These are phyloP conservation scores for Dasyprocta punctata DNA, from an alignment of 2,113 vertebrate species.

Conservation along the genomic window DNA sequence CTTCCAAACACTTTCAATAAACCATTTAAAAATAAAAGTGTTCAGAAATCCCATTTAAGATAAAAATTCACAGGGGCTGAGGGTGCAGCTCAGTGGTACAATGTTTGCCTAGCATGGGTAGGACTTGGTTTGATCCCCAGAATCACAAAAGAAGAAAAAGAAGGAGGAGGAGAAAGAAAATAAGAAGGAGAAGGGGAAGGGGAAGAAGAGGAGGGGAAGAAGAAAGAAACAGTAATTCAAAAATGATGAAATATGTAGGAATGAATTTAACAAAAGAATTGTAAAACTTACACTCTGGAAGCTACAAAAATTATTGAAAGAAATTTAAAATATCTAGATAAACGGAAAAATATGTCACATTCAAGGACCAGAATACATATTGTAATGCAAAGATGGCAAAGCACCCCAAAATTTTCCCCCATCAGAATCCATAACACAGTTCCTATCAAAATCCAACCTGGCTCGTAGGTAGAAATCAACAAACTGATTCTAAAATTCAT, in stretches of 20 bases:
- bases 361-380: not conserved
- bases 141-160: not conserved
- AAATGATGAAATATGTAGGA: not conserved
- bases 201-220: no score
- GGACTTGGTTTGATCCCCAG: not conserved
- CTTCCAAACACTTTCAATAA: not conserved
- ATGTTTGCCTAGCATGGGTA: not conserved
- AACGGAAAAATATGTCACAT: not conserved
- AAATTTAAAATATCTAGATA: not conserved
- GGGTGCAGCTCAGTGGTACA: not conserved
- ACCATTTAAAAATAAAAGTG: conserved; percentile 2
- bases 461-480: not conserved
- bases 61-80: not conserved
- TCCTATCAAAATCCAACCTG: not conserved
- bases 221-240: not conserved
- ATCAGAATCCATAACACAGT: not conserved
- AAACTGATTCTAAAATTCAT: conserved; percentile 8
- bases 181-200: no score
- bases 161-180: no score
- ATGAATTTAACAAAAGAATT: conserved; percentile 11
- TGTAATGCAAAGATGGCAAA: not conserved
- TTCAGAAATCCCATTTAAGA: not conserved
- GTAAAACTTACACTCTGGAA: conserved; percentile 4
- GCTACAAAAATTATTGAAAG: not conserved
- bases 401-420: not conserved